Evolutionary conservation across 2,888 invertebrate species (phyloP).

Genomic region (Lucinisca nassula): DNA sequence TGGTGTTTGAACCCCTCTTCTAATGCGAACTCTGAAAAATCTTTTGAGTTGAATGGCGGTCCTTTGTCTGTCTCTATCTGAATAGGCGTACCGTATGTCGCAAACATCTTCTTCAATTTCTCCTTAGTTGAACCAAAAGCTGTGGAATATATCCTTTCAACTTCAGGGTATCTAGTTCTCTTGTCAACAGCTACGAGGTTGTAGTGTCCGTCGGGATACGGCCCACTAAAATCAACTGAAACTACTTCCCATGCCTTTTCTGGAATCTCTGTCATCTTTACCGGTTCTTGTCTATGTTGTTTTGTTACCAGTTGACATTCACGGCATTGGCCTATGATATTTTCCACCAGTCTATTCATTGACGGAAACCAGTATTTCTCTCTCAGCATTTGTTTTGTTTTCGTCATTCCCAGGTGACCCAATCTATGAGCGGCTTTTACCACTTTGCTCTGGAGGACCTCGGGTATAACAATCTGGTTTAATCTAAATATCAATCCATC

Average conservation of each 20-base stretch:
- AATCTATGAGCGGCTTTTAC: conserved; percentile 41
- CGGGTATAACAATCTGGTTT: conserved; percentile 32
- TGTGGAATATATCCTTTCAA: background rate
- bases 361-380: conserved; percentile 44
- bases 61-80: background rate
- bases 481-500: conserved; percentile 28
- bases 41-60: background rate
- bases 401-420: conserved; percentile 47
- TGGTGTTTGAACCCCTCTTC: conserved; percentile 9
- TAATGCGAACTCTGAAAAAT: background rate
- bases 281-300: conserved; percentile 36
- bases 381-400: conserved; percentile 40
- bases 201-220: too few relatives aligned
- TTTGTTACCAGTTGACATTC: conserved; percentile 50
- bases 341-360: conserved; percentile 45
- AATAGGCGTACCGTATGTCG: background rate
- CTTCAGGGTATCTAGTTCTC: conserved; percentile 7
- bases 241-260: conserved; percentile 23
- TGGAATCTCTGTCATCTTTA: conserved; percentile 45
- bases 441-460: conserved; percentile 11
- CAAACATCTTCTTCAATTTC: background rate
- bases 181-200: background rate
- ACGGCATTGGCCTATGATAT: conserved; percentile 36
- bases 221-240: conserved; percentile 28
- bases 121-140: background rate